A percentile compares a stretch with the other conserved stretches of the same genome.
Conservation (phyloP, 2,113 vertebrate genomes). For the Pseudopipra pipra region DNA sequence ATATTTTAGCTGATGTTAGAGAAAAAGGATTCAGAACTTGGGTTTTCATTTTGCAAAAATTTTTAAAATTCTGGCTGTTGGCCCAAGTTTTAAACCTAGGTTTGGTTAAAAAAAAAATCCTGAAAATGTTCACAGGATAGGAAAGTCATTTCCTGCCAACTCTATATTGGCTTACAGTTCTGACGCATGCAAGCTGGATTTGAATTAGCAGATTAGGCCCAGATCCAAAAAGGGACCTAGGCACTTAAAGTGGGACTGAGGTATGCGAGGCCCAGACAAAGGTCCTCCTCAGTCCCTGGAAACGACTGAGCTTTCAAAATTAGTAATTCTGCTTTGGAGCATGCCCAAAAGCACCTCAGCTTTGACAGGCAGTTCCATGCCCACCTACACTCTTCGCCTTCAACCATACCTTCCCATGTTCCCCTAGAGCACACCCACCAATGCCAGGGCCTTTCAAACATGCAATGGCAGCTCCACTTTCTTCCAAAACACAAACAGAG, state of each 20-base stretch:
- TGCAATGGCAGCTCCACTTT: not conserved
- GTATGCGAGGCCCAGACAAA: constrained; percentile 45
- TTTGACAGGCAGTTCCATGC: not conserved
- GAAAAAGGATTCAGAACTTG: constrained; percentile 28
- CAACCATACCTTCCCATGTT: not conserved
- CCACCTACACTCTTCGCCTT: not conserved
- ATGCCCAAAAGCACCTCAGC: not conserved
- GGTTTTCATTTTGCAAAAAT: constrained; percentile 43
- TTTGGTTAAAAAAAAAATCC: constrained; percentile 34
- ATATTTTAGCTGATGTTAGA: constrained; percentile 38
- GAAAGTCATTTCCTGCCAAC: constrained; percentile 65
- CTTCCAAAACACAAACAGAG: constrained; percentile 52
- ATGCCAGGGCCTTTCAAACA: not conserved
- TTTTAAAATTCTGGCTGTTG: constrained; percentile 52
- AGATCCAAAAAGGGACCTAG: constrained; percentile 58
- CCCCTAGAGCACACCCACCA: not conserved
- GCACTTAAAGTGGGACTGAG: constrained; percentile 55
- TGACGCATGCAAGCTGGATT: constrained; percentile 54
- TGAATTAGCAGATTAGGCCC: constrained; percentile 62
- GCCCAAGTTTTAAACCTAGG: constrained; percentile 57
- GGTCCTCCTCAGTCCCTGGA: constrained; percentile 47
- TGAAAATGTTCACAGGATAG: constrained; percentile 66
- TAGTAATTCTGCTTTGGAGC: not conserved
- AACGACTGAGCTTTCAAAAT: constrained; percentile 20
- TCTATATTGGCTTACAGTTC: constrained; percentile 66